These are phyloP conservation scores for Lasiurus cinereus DNA, from an alignment of 2,113 vertebrate genomes.

Conservation along the genomic window DNA sequence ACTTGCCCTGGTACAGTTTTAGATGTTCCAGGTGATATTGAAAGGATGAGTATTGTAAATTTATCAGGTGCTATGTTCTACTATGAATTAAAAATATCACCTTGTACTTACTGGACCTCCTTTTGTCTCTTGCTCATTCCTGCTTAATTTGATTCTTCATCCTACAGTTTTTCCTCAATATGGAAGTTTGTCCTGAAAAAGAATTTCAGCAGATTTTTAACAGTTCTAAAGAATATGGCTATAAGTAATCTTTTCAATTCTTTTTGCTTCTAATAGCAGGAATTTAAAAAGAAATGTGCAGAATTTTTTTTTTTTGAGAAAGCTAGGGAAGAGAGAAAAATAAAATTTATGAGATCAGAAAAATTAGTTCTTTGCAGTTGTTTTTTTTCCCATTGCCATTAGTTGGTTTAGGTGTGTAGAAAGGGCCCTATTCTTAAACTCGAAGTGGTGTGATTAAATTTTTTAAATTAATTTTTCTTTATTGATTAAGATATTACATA, in stretches of 20 bases:
- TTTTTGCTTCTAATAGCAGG: neutral
- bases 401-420: neutral
- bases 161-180: neutral
- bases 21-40: neutral
- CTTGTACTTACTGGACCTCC: neutral
- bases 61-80: neutral
- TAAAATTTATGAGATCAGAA: conserved; percentile 41
- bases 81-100: neutral
- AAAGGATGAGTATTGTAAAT: neutral
- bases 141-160: neutral
- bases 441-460: neutral
- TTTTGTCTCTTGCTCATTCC: neutral
- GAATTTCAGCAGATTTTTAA: conserved; percentile 39
- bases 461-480: no score
- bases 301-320: neutral
- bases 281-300: conserved; percentile 1
- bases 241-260: neutral
- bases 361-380: conserved; percentile 8
- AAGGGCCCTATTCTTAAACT: conserved; percentile 5
- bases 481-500: no score
- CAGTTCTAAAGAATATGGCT: neutral
- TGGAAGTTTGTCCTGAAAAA: conserved; percentile 24
- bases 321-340: conserved; percentile 6
- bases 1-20: neutral
- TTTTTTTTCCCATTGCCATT: neutral